A percentile compares a stretch with the other conserved stretches of the same genome.
phyloP scores from a whole-genome alignment of 1,140 invertebrate species.

The Pollicipes pollicipes region DNA sequence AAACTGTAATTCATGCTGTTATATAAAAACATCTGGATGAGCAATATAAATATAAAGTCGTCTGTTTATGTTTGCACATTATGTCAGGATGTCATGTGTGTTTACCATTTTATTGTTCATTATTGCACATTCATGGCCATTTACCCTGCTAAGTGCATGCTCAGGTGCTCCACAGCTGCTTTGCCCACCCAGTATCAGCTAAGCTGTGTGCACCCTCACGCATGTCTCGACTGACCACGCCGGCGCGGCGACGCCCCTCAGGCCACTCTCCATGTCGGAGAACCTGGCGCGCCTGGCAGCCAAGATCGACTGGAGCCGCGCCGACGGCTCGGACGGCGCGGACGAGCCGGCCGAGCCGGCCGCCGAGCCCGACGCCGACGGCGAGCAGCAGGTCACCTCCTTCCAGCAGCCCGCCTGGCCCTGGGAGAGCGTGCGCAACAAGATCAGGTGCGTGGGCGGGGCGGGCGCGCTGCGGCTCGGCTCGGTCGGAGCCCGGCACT shows the following conservation, averaged over 20 bases:
- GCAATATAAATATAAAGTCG: no score
- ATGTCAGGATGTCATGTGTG: no score
- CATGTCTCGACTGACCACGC: not conserved
- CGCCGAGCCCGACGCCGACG: constrained; percentile 32
- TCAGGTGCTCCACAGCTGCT: not conserved
- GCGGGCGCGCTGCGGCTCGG: not conserved
- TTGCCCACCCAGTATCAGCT: not conserved
- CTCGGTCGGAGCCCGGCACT: no score
- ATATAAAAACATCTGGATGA: no score
- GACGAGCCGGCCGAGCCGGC: constrained; percentile 36
- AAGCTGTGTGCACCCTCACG: not conserved
- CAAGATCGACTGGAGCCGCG: constrained; percentile 84
- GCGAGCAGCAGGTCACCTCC: constrained; percentile 1
- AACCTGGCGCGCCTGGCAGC: constrained; percentile 78
- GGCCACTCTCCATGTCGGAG: constrained; percentile 83
- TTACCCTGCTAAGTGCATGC: not conserved
- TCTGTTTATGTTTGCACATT: no score
- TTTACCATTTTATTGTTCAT: not conserved
- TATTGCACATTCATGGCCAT: not conserved
- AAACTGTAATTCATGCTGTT: no score
- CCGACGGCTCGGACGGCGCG: constrained; percentile 43
- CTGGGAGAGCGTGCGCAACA: constrained; percentile 19
- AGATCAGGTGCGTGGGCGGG: constrained; percentile 14
- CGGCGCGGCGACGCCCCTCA: constrained; percentile 25
- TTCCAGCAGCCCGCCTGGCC: constrained; percentile 17